Percentiles rank a stretch among this genome's conserved stretches.
Conservation (phyloP, 2,888 invertebrate species). For the Epinotia brunnichana region DNA sequence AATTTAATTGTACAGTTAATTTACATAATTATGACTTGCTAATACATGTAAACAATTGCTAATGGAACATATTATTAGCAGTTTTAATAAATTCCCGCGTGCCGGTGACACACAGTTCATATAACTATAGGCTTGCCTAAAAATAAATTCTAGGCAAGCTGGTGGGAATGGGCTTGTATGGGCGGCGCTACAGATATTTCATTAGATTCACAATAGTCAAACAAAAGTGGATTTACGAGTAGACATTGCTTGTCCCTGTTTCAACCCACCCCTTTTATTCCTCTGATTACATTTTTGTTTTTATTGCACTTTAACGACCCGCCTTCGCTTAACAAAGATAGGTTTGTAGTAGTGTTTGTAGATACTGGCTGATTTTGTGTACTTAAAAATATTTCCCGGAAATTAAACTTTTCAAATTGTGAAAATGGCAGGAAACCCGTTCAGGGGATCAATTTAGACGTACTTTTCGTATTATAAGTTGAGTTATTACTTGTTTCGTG, state of each 20-base stretch:
- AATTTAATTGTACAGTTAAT: too few relatives aligned
- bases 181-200: too few relatives aligned
- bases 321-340: constrained; percentile 2
- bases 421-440: neutral
- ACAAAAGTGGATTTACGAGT: constrained; percentile 7
- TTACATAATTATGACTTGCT: too few relatives aligned
- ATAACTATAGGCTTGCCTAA: too few relatives aligned
- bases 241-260: neutral
- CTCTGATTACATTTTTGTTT: constrained; percentile 27
- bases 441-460: neutral
- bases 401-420: constrained; percentile 19
- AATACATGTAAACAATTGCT: too few relatives aligned
- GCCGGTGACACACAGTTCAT: too few relatives aligned
- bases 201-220: neutral
- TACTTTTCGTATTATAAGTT: neutral
- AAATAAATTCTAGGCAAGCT: too few relatives aligned
- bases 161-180: too few relatives aligned
- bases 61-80: too few relatives aligned
- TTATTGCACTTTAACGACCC: constrained; percentile 11
- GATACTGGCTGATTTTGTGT: constrained; percentile 1
- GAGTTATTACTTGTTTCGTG: too few relatives aligned
- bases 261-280: neutral
- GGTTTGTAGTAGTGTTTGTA: too few relatives aligned
- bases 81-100: too few relatives aligned
- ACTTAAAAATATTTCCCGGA: constrained; percentile 20